Evolutionary conservation across 2,797 vertebrate genomes (phyloP).

Genomic region (Melanotaenia boesemani): DNA sequence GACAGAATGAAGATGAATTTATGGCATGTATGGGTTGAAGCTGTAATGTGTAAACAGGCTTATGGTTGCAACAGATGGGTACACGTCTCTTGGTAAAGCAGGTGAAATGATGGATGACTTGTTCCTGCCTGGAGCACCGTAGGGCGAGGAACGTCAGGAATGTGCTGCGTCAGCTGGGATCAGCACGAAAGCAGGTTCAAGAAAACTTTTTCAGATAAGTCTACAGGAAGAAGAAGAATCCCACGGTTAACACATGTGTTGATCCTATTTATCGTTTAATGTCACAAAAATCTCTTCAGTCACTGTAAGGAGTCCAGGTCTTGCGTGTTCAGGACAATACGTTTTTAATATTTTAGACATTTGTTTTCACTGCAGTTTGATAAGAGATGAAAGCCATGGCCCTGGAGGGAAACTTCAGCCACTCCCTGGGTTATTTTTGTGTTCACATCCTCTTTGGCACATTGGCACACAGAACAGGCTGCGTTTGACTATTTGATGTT

Average conservation of each 20-base stretch:
- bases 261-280: neutral
- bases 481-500: slow-evolving; percentile 9
- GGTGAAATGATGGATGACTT: slow-evolving; percentile 32
- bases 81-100: neutral
- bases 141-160: slow-evolving; percentile 43
- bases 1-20: neutral
- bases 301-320: neutral
- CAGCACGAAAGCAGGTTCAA: neutral
- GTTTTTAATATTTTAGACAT: neutral
- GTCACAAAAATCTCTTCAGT: neutral
- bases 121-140: slow-evolving; percentile 23
- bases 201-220: slow-evolving; percentile 2
- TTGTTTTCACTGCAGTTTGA: neutral
- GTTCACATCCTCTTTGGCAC: slow-evolving; percentile 39
- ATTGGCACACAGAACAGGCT: neutral
- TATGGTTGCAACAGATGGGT: slow-evolving; percentile 2
- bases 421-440: slow-evolving; percentile 16
- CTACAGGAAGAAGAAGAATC: neutral
- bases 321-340: slow-evolving; percentile 6
- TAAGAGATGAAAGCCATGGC: slow-evolving; percentile 37
- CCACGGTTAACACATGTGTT: neutral
- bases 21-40: slow-evolving; percentile 8
- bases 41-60: slow-evolving; percentile 12
- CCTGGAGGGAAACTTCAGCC: slow-evolving; percentile 20
- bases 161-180: slow-evolving; percentile 25